Conservation (phyloP, 2,113 vertebrate species). For the Echinops telfairi region DNA sequence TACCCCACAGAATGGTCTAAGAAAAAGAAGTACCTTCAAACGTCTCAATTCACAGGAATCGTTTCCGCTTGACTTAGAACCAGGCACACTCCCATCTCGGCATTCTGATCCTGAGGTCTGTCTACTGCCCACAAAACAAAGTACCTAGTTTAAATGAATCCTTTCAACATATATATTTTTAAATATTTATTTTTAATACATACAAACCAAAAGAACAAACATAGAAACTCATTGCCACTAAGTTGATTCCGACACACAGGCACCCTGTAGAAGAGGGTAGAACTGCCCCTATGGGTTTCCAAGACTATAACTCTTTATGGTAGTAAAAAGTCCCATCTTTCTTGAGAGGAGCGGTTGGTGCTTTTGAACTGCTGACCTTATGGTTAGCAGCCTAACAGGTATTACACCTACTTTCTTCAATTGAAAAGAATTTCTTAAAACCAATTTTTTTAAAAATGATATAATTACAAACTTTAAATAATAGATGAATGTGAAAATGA, state of each 20-base stretch:
- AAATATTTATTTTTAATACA: too few relatives aligned
- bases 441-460: not conserved
- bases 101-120: conserved; percentile 79
- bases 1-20: conserved; percentile 41
- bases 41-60: conserved; percentile 72
- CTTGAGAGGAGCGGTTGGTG: too few relatives aligned
- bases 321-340: too few relatives aligned
- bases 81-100: conserved; percentile 70
- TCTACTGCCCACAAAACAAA: conserved; percentile 81
- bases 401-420: not conserved
- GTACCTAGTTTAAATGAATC: conserved; percentile 30
- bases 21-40: conserved; percentile 83
- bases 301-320: too few relatives aligned
- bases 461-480: not conserved
- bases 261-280: too few relatives aligned
- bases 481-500: not conserved
- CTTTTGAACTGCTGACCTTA: too few relatives aligned
- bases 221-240: too few relatives aligned
- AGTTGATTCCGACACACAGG: too few relatives aligned
- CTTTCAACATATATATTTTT: not conserved
- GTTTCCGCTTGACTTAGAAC: conserved; percentile 77
- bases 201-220: too few relatives aligned
- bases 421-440: conserved; percentile 3
- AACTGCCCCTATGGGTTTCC: too few relatives aligned
- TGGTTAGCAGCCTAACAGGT: too few relatives aligned